Evolutionary conservation across 2,113 vertebrate species (phyloP).

Genomic region (Etheostoma cragini): DNA sequence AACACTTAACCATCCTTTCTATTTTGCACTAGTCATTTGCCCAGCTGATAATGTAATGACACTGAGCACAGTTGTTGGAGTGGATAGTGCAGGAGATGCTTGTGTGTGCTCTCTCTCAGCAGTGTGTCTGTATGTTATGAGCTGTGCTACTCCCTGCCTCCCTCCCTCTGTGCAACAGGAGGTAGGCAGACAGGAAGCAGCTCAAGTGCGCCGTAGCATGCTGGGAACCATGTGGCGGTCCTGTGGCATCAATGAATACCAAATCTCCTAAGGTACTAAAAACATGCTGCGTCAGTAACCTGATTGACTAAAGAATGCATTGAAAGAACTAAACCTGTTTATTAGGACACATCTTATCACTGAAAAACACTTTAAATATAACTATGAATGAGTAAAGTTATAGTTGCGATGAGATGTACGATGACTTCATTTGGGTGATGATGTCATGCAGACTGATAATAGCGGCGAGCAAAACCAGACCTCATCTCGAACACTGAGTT

Average conservation of each 20-base stretch:
- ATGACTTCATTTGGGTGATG: slow-evolving; percentile 43
- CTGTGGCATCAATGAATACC: slow-evolving; percentile 50
- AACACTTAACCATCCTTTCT: slow-evolving; percentile 4
- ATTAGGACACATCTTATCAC: slow-evolving; percentile 3
- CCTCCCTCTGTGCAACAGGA: slow-evolving; percentile 78
- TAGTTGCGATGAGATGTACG: background rate
- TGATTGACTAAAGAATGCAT: slow-evolving; percentile 21
- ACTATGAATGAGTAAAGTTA: background rate
- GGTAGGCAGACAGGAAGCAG: slow-evolving; percentile 76
- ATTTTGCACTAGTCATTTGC: slow-evolving; percentile 7
- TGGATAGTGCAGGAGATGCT: slow-evolving; percentile 16
- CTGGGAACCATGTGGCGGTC: slow-evolving; percentile 66
- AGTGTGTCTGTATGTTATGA: slow-evolving; percentile 45
- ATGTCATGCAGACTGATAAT: slow-evolving; percentile 52
- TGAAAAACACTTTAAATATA: slow-evolving; percentile 11
- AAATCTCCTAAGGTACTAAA: slow-evolving; percentile 30
- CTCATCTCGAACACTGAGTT: slow-evolving; percentile 26
- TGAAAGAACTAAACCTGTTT: slow-evolving; percentile 37
- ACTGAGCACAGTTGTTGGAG: slow-evolving; percentile 5
- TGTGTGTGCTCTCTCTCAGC: slow-evolving; percentile 29
- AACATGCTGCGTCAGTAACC: slow-evolving; percentile 48
- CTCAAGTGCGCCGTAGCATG: slow-evolving; percentile 64
- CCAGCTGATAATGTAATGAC: slow-evolving; percentile 12
- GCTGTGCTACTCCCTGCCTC: slow-evolving; percentile 33
- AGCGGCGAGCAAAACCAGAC: slow-evolving; percentile 11